These are phyloP conservation scores for Rallus crepitans DNA, from an alignment of 2,797 vertebrate species.

Conservation along the genomic window DNA sequence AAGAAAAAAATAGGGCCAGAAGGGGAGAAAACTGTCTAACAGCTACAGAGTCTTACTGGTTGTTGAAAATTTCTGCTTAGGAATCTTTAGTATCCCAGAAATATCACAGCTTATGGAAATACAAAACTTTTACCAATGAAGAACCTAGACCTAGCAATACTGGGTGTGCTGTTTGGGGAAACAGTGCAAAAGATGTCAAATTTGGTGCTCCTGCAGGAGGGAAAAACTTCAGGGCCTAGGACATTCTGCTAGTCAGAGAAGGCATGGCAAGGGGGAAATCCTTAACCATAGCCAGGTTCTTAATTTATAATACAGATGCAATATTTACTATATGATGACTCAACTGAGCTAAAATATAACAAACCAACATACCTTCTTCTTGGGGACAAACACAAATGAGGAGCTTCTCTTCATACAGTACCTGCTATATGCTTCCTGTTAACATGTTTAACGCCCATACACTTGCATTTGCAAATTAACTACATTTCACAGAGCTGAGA, in stretches of 20 bases:
- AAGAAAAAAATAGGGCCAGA: fast-evolving
- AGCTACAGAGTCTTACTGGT: neutral
- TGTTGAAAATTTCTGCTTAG: neutral
- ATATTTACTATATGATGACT: neutral
- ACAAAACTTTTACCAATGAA: neutral
- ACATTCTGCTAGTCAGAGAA: neutral
- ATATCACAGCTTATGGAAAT: neutral
- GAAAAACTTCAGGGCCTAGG: neutral
- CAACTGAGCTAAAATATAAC: neutral
- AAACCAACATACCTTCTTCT: neutral
- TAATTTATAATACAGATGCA: neutral
- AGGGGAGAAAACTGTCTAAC: neutral
- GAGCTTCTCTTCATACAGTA: neutral
- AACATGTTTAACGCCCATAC: slow-evolving; percentile 80
- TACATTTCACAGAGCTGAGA: slow-evolving; percentile 85
- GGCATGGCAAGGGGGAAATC: neutral
- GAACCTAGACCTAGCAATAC: neutral
- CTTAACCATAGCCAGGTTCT: neutral
- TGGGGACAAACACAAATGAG: neutral
- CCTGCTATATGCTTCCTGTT: neutral
- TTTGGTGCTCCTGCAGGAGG: neutral
- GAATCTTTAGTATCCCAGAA: neutral
- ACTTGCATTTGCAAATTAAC: slow-evolving; percentile 82
- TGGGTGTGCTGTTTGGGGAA: neutral
- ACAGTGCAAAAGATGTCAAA: neutral